Percentiles rank a stretch among this genome's conserved stretches.
phyloP scores from a whole-genome alignment of 2,113 vertebrate species.

The Lagopus leucura region DNA sequence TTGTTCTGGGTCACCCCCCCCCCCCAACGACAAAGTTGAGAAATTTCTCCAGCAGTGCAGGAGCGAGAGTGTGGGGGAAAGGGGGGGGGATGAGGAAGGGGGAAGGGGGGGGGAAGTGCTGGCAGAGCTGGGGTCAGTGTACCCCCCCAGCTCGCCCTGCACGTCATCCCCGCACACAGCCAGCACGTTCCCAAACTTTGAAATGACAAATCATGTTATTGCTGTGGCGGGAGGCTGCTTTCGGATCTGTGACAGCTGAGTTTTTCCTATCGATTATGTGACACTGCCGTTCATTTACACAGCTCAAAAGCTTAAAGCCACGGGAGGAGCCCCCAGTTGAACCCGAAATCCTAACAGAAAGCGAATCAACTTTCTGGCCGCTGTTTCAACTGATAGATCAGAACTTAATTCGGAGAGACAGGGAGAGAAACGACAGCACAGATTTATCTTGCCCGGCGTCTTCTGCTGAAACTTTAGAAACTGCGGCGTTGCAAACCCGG shows the following conservation, averaged over 20 bases:
- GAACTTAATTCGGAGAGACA: slow-evolving; percentile 68
- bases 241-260: slow-evolving; percentile 87
- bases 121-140: background rate
- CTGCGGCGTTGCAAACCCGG: slow-evolving; percentile 2
- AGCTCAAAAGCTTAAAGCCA: slow-evolving; percentile 64
- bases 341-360: slow-evolving; percentile 58
- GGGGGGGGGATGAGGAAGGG: background rate
- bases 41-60: slow-evolving; percentile 18
- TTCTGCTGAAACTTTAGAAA: slow-evolving; percentile 46
- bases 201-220: slow-evolving; percentile 80
- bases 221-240: slow-evolving; percentile 77
- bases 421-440: slow-evolving; percentile 50
- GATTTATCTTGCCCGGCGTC: slow-evolving; percentile 60
- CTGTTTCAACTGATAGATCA: slow-evolving; percentile 63
- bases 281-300: slow-evolving; percentile 84
- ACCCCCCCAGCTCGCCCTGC: background rate
- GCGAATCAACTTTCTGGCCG: slow-evolving; percentile 59
- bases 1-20: slow-evolving; percentile 46
- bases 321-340: slow-evolving; percentile 57
- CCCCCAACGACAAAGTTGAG: slow-evolving; percentile 37
- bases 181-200: slow-evolving; percentile 72
- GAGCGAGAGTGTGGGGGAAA: background rate
- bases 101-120: background rate
- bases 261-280: slow-evolving; percentile 90
- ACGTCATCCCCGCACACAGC: background rate